A percentile compares a stretch with the other conserved stretches of the same genome.
These are phyloP conservation scores for Gastracanthus pulcherrimus DNA, from an alignment of 2,888 invertebrate species.

Conservation along the genomic window DNA sequence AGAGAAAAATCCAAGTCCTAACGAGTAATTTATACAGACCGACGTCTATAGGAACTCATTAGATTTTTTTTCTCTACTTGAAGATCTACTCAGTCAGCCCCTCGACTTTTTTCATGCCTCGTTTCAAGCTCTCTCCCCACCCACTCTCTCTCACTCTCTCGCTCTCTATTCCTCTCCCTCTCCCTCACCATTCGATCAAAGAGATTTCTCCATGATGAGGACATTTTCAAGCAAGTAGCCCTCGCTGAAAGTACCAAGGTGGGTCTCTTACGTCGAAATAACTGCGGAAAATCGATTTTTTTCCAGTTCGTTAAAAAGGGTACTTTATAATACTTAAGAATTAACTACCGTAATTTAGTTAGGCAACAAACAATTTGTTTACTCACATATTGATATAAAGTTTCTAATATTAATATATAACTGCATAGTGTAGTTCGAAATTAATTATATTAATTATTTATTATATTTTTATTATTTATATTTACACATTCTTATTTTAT, in stretches of 20 bases:
- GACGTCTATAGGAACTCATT: no score
- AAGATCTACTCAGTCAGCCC: no score
- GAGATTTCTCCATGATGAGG: not conserved
- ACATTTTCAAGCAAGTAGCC: not conserved
- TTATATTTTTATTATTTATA: no score
- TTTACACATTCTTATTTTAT: no score
- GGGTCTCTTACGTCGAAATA: not conserved
- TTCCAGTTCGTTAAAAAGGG: not conserved
- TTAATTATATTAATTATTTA: no score
- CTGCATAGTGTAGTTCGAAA: no score
- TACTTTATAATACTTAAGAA: not conserved
- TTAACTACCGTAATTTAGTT: no score
- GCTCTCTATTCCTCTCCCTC: not conserved
- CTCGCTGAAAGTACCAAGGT: not conserved
- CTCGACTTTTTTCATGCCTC: no score
- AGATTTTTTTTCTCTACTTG: not conserved
- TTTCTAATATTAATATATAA: no score
- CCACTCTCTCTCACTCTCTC: not conserved
- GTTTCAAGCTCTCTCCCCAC: not conserved
- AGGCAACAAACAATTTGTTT: no score
- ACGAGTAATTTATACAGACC: not conserved
- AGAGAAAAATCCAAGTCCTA: not conserved
- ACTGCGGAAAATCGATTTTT: conserved; percentile 25
- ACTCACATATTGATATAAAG: no score
- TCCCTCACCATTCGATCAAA: not conserved